Conservation (phyloP, 2,888 invertebrate species). For the Morpho deidamia region DNA sequence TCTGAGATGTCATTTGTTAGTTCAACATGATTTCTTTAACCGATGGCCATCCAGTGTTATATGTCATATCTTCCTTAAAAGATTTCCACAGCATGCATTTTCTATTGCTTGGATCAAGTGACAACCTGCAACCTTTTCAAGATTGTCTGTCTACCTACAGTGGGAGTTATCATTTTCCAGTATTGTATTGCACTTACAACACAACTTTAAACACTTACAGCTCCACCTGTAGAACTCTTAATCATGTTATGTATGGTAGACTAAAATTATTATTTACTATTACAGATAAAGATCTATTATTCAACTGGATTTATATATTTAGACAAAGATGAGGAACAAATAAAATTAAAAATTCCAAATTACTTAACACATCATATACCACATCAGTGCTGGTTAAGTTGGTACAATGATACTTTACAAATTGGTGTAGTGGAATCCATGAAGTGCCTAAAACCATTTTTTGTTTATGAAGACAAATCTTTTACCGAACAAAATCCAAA, state of each 20-base stretch:
- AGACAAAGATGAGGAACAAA: background rate
- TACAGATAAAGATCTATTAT: constrained; percentile 2
- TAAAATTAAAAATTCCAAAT: background rate
- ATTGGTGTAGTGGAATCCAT: constrained; percentile 8
- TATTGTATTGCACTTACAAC: background rate
- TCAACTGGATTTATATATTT: background rate
- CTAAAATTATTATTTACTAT: background rate
- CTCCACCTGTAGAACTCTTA: background rate
- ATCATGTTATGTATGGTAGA: too few species aligned
- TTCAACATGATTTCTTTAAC: background rate
- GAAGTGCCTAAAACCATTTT: constrained; percentile 2
- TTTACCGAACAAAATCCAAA: background rate
- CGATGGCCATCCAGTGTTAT: too few species aligned
- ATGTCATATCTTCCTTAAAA: too few species aligned
- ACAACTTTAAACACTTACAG: too few species aligned
- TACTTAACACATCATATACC: background rate
- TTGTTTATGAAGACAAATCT: background rate
- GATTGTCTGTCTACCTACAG: too few species aligned
- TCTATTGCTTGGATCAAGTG: too few species aligned
- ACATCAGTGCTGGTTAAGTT: constrained; percentile 32
- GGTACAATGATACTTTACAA: constrained; percentile 27
- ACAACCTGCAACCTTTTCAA: too few species aligned
- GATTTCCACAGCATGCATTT: too few species aligned
- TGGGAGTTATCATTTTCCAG: background rate
- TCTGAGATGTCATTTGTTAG: background rate